phyloP scores from a whole-genome alignment of 2,888 invertebrate species.

The Icerya purchasi region DNA sequence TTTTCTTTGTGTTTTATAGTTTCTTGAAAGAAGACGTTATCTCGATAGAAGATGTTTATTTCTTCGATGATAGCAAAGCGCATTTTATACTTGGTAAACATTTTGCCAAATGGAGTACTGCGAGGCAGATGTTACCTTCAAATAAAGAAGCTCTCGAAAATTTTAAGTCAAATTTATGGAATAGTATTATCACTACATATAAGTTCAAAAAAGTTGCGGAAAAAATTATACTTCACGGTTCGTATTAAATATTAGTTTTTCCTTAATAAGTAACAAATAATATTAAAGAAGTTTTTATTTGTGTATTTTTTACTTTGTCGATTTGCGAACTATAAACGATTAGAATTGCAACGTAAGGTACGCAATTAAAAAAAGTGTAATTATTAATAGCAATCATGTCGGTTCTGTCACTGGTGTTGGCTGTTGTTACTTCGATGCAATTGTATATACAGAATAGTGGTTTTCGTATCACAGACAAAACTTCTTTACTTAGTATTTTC shows the following conservation, averaged over 20 bases:
- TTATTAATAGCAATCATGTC: not conserved
- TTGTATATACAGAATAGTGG: not conserved
- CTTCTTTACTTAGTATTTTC: conserved; percentile 71
- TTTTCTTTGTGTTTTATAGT: no score
- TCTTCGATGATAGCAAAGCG: conserved; percentile 63
- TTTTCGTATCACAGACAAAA: conserved; percentile 82
- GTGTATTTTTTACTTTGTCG: not conserved
- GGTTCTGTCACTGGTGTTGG: not conserved
- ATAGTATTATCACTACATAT: conserved; percentile 34
- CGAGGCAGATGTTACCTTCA: conserved; percentile 58
- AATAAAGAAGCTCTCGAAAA: conserved; percentile 56
- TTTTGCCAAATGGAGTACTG: conserved; percentile 54
- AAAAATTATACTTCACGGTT: not conserved
- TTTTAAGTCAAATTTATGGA: conserved; percentile 65
- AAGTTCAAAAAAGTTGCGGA: not conserved
- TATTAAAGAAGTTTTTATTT: not conserved
- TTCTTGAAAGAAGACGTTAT: conserved; percentile 58
- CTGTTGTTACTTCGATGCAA: not conserved
- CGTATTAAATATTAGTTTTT: not conserved
- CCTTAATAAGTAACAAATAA: conserved; percentile 1
- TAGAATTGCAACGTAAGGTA: not conserved
- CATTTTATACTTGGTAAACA: conserved; percentile 57
- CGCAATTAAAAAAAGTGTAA: not conserved
- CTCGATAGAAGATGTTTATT: conserved; percentile 73
- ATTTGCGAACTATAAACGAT: not conserved